Evolutionary conservation across 2,113 vertebrate genomes (phyloP), one percentile per base, ranked within the genome.

Genomic region (Psettodes erumei): DNA sequence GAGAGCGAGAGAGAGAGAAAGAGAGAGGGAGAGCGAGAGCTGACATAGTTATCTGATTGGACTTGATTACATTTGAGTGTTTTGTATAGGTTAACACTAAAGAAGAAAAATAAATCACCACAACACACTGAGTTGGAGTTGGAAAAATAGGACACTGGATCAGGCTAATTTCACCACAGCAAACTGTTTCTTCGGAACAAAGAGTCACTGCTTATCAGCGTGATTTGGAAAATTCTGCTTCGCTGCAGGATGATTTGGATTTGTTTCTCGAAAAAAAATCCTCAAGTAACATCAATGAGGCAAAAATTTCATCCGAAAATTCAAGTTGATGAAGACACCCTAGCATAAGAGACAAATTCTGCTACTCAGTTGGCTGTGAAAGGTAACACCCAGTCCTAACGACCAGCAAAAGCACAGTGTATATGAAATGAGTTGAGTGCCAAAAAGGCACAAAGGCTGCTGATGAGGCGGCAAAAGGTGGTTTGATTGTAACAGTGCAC

Each of bases 401-500:
- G 66, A 59, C 12, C 55, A 32, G 23, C 21, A 58, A 65, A 62
- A 73, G 45, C n/a, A 1, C 40, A 21, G 42, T 37, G 67, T 3
- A 28, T 16, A 15, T 42, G 35, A 72, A 73, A 68, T 28, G 4
- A 32, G 40, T 35, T 18, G 15, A 18, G 68, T 13, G 27, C 35
- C 18, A 45, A 62, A 74, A 69, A 25, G 64, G 50, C 80, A 77
- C 74, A 84, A 83, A 71, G 32, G 50, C 2, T 27, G 51, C 82
- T 84, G 86, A 85, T 83, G 88, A 85, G 71, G 63, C 48, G 75
- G 81, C 84, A 79, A 73, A 84, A 71, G 63, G 32, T 40, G 27
- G 33, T 79, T 77, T 86, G 86, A 84, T 84, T 90, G 67, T 86
- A 72, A 85, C 58, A 4, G 79, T 53, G 73, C 82, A 67, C 66